phyloP scores from a whole-genome alignment of 2,888 invertebrate genomes.

The Trisateles emortualis region DNA sequence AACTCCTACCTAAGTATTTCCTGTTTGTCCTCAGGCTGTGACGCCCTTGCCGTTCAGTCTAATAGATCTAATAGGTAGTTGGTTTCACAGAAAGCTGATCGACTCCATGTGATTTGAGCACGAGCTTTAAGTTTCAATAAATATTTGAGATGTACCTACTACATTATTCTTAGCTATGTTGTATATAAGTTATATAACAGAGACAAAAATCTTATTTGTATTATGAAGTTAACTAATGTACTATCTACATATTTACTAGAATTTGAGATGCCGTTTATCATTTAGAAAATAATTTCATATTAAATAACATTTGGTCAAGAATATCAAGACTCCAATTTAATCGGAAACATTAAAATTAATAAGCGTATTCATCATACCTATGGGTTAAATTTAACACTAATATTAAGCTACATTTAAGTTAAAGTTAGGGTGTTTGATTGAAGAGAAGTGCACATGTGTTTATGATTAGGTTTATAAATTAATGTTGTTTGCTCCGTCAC shows the following conservation, averaged over 20 bases:
- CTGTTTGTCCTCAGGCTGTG: slow-evolving; percentile 47
- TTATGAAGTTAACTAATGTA: slow-evolving; percentile 54
- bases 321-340: slow-evolving; percentile 85
- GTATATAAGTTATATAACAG: slow-evolving; percentile 33
- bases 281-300: slow-evolving; percentile 78
- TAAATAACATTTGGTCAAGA: slow-evolving; percentile 85
- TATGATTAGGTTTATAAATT: slow-evolving; percentile 51
- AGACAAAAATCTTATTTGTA: slow-evolving; percentile 48
- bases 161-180: slow-evolving; percentile 44
- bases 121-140: slow-evolving; percentile 39
- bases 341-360: slow-evolving; percentile 87
- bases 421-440: slow-evolving; percentile 49
- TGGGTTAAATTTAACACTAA: slow-evolving; percentile 77
- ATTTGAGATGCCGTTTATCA: slow-evolving; percentile 73
- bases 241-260: slow-evolving; percentile 69
- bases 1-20: slow-evolving; percentile 48
- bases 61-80: slow-evolving; percentile 51
- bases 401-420: slow-evolving; percentile 57
- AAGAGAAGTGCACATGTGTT: slow-evolving; percentile 63
- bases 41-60: slow-evolving; percentile 59
- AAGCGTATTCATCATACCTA: slow-evolving; percentile 86
- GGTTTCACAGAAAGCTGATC: slow-evolving; percentile 37
- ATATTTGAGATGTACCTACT: slow-evolving; percentile 44
- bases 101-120: slow-evolving; percentile 50
- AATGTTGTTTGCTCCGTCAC: slow-evolving; percentile 72